Evolutionary conservation across 2,113 vertebrate species (phyloP).

Genomic region (Nettapus auritus): DNA sequence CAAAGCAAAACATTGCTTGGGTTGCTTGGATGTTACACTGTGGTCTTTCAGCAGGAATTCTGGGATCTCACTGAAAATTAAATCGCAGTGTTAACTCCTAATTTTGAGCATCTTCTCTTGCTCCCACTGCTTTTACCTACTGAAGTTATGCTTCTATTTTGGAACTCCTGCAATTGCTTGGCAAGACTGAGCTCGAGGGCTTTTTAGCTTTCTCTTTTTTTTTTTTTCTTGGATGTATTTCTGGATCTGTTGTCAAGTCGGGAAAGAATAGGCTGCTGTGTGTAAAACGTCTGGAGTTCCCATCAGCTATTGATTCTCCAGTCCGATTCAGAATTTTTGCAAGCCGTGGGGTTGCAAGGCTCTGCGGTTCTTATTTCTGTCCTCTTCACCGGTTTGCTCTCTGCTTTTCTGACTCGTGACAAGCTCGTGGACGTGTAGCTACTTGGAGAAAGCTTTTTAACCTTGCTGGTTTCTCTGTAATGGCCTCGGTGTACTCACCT

Average conservation of each 20-base stretch:
- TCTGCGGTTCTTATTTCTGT: neutral
- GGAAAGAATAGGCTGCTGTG: neutral
- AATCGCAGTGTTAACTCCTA: neutral
- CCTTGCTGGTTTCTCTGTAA: neutral
- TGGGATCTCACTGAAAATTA: neutral
- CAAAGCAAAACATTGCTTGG: neutral
- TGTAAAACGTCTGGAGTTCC: neutral
- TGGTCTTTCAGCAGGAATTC: neutral
- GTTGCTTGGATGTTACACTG: neutral
- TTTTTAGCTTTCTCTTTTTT: neutral
- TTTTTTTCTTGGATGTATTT: neutral
- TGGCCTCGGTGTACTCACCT: neutral
- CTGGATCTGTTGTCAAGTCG: neutral
- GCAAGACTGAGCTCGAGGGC: neutral
- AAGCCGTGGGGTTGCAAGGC: neutral
- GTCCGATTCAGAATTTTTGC: neutral
- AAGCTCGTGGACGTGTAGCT: neutral
- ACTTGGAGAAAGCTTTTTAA: neutral
- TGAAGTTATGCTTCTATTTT: neutral
- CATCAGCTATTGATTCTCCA: neutral
- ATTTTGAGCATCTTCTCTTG: neutral
- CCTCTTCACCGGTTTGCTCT: neutral
- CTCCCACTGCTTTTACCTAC: neutral
- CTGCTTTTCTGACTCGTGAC: neutral
- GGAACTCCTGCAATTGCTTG: neutral